Conservation (phyloP, 2,888 invertebrate species). For the Steinernema carpocapsae region DNA sequence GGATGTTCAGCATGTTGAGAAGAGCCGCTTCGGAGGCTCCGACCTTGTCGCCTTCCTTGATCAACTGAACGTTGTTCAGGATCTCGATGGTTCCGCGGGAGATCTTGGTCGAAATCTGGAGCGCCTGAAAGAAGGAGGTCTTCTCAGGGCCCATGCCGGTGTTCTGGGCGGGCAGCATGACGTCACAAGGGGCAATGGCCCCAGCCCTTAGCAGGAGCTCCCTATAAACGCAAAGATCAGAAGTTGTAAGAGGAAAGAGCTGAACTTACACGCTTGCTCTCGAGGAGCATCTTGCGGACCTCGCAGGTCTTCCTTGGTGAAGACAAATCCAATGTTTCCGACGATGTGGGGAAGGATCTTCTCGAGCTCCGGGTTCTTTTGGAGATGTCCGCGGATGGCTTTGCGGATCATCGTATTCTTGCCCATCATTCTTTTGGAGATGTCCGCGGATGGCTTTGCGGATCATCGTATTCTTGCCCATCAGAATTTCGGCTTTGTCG, state of each 20-base stretch:
- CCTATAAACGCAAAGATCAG: conserved; percentile 69
- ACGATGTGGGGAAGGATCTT: conserved; percentile 91
- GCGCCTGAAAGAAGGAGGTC: conserved; percentile 99
- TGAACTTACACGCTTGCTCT: conserved; percentile 81
- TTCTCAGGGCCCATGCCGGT: conserved; percentile 98
- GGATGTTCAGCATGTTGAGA: too few species aligned
- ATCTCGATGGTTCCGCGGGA: conserved; percentile 99
- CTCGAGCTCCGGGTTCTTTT: conserved; percentile 87
- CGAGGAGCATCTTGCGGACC: conserved; percentile 85
- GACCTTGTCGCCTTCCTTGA: conserved; percentile 89
- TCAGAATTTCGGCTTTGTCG: conserved; percentile 74
- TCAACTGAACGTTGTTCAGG: conserved; percentile 77
- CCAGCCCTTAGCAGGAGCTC: conserved; percentile 97
- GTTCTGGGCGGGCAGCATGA: conserved; percentile 97
- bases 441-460: conserved; percentile 97
- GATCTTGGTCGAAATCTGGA: conserved; percentile 98
- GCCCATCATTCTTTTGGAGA: conserved; percentile 91
- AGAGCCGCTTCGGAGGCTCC: conserved; percentile 98
- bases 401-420: conserved; percentile 99
- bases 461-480: conserved; percentile 99
- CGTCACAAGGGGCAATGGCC: conserved; percentile 92
- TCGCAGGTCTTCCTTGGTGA: conserved; percentile 93
- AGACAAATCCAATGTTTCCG: conserved; percentile 97
- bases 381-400: conserved; percentile 94
- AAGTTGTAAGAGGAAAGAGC: too few species aligned